phyloP scores from a whole-genome alignment of 37 sponge, comb jelly and placozoan species.

The Theonella swinhoei region DNA sequence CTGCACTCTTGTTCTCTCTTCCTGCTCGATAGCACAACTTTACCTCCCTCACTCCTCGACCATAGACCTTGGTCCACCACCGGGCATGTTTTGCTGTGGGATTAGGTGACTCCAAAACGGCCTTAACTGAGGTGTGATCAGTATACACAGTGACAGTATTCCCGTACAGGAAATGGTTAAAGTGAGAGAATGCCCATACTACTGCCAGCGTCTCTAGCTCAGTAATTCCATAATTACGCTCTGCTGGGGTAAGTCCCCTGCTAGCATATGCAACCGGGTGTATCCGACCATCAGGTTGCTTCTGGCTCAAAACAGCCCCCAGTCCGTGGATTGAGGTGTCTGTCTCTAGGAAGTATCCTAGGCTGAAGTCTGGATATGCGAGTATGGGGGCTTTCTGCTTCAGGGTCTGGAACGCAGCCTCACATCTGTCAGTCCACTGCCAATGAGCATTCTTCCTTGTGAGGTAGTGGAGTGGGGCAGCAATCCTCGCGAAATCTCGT shows the following conservation, averaged over 20 bases:
- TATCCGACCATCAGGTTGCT: slow-evolving; percentile 20
- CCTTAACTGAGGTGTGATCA: slow-evolving; percentile 42
- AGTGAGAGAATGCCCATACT: slow-evolving; percentile 45
- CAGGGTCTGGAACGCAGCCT: slow-evolving; percentile 12
- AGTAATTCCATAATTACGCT: slow-evolving; percentile 44
- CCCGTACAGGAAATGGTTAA: slow-evolving; percentile 25
- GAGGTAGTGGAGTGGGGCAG: slow-evolving; percentile 11
- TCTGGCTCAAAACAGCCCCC: slow-evolving; percentile 35
- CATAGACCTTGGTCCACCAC: slow-evolving; percentile 40
- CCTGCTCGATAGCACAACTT: slow-evolving; percentile 16
- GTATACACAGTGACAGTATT: slow-evolving; percentile 37
- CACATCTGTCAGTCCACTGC: slow-evolving; percentile 16
- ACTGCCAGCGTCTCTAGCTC: slow-evolving; percentile 61
- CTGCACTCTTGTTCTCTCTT: slow-evolving; percentile 27
- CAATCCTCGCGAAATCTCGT: slow-evolving; percentile 3
- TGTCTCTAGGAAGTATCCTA: slow-evolving; percentile 37
- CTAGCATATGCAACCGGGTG: slow-evolving; percentile 53
- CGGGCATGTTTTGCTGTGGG: slow-evolving; percentile 48
- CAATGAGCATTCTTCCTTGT: slow-evolving; percentile 7
- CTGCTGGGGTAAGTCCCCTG: slow-evolving; percentile 24
- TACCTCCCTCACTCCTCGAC: slow-evolving; percentile 20
- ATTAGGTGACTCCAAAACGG: slow-evolving; percentile 33
- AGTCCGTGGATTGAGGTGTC: slow-evolving; percentile 35
- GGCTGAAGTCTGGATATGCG: slow-evolving; percentile 21
- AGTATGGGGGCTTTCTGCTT: slow-evolving; percentile 33